A percentile compares a stretch with the other conserved stretches of the same genome.
Evolutionary conservation across 64 coral and sea anemone species (phyloP).

Genomic region (Pocillopora verrucosa): DNA sequence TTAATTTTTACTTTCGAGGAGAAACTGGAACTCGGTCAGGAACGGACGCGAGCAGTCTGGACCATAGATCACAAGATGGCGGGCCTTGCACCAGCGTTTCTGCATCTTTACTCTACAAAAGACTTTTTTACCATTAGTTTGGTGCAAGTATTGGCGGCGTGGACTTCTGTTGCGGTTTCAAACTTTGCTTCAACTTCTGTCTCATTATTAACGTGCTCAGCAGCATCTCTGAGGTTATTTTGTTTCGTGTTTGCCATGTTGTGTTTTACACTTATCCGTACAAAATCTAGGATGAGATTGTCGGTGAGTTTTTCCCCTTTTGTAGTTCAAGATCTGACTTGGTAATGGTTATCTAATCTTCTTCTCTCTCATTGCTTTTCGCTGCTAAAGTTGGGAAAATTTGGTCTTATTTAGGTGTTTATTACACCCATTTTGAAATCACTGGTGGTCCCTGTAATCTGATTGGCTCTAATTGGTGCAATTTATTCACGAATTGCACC

Average conservation of each 20-base stretch:
- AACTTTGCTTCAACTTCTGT: constrained; percentile 29
- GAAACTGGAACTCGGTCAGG: no score
- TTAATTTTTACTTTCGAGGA: no score
- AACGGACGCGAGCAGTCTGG: no score
- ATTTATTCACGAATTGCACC: no score
- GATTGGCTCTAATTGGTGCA: no score
- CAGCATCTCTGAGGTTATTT: constrained; percentile 36
- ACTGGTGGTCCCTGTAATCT: no score
- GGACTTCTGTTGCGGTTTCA: constrained; percentile 49
- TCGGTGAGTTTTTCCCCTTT: constrained; percentile 2
- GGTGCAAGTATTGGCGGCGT: constrained; percentile 20
- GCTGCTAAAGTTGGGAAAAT: no score
- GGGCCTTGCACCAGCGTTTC: neutral
- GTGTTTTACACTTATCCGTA: constrained; percentile 17
- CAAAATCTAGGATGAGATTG: neutral
- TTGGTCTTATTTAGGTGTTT: no score
- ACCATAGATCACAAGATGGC: constrained; percentile 30
- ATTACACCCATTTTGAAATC: no score
- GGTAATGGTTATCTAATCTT: neutral
- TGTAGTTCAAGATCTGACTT: neutral
- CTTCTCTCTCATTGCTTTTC: no score
- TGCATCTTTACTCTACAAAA: neutral
- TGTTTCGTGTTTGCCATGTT: constrained; percentile 19
- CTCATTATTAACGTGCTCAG: constrained; percentile 35
- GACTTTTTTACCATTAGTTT: constrained; percentile 37